Evolutionary conservation across 2,113 vertebrate genomes (phyloP).

Genomic region (Drymodes brunneopygia): DNA sequence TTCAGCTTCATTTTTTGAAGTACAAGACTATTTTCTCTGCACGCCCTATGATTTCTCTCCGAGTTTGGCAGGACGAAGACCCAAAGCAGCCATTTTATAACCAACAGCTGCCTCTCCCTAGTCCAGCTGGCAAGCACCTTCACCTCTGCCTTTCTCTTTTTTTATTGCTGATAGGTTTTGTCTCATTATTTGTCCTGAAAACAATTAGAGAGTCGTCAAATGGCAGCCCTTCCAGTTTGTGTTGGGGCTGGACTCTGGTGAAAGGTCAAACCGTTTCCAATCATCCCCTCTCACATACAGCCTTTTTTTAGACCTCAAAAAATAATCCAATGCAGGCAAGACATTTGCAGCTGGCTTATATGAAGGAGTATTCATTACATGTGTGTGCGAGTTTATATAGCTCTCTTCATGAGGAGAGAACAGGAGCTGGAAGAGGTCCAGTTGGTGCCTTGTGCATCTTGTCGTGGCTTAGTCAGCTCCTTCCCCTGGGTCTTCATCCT

Average conservation of each 20-base stretch:
- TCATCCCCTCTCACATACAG: background rate
- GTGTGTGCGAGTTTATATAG: background rate
- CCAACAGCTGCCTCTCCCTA: background rate
- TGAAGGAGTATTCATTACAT: background rate
- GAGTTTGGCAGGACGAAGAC: background rate
- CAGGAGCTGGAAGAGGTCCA: background rate
- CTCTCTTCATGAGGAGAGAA: background rate
- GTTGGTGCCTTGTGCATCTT: background rate
- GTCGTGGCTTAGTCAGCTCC: background rate
- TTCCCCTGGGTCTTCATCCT: background rate
- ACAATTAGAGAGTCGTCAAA: background rate
- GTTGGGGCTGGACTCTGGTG: background rate
- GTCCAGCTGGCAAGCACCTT: conserved; percentile 24
- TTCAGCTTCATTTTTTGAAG: background rate
- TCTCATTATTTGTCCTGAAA: background rate
- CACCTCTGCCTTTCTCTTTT: background rate
- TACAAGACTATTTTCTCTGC: background rate
- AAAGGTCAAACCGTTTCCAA: background rate
- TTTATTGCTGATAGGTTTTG: background rate
- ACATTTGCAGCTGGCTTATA: background rate
- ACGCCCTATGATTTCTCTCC: background rate
- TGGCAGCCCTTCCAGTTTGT: background rate
- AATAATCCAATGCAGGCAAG: background rate
- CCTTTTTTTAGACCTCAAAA: background rate
- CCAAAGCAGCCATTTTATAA: conserved; percentile 10